These are phyloP conservation scores for Streptopelia turtur DNA, from an alignment of 2,797 vertebrate genomes.

Conservation along the genomic window DNA sequence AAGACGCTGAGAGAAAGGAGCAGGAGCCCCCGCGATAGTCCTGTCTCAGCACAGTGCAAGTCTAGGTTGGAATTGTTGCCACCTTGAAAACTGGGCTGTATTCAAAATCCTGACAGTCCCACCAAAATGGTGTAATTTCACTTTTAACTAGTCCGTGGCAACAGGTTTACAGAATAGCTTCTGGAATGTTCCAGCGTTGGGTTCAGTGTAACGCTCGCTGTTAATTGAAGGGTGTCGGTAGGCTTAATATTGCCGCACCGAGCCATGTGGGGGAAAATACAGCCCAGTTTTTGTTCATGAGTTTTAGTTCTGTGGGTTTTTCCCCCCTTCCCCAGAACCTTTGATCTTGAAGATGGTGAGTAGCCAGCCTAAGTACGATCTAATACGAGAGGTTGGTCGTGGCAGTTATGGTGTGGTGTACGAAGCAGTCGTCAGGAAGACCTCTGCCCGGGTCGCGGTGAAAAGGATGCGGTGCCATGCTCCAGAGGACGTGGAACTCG, in stretches of 20 bases:
- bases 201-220: rapidly evolving
- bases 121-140: rapidly evolving
- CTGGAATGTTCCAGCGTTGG: neutral
- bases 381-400: slow-evolving; percentile 98
- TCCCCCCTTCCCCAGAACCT: slow-evolving; percentile 77
- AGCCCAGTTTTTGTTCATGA: slow-evolving; percentile 39
- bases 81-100: slow-evolving; percentile 3
- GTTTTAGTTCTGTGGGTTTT: slow-evolving; percentile 67
- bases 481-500: slow-evolving; percentile 96
- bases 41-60: neutral
- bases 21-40: neutral
- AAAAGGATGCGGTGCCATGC: slow-evolving; percentile 98
- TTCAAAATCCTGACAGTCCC: neutral
- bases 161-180: neutral
- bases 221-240: neutral
- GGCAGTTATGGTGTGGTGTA: slow-evolving; percentile 98
- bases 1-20: neutral
- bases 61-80: slow-evolving; percentile 42
- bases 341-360: slow-evolving; percentile 95
- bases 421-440: slow-evolving; percentile 91
- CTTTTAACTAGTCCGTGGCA: neutral
- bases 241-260: neutral
- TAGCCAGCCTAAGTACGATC: slow-evolving; percentile 98
- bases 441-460: slow-evolving; percentile 90
- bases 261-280: slow-evolving; percentile 64